Evolutionary conservation across 1,140 invertebrate species (phyloP).

Genomic region (Platyura marginata): DNA sequence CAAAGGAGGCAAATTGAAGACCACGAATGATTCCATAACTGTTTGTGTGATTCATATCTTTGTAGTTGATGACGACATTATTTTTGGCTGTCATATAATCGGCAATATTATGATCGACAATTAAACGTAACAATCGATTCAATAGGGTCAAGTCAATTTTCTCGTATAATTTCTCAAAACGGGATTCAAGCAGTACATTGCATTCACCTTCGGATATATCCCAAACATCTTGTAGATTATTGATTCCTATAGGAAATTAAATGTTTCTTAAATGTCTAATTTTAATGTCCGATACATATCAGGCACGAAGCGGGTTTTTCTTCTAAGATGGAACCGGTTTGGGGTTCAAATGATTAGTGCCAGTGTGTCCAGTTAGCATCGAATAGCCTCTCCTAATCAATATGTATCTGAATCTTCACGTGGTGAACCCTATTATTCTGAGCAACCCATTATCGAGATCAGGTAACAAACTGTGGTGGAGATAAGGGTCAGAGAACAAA

Average conservation of each 20-base stretch:
- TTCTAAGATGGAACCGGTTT: too few species aligned
- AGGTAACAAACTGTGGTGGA: too few species aligned
- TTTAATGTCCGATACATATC: too few species aligned
- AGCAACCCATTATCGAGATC: too few species aligned
- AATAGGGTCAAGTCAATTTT: conserved; percentile 98
- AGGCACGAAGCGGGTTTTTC: too few species aligned
- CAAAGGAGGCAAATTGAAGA: conserved; percentile 96
- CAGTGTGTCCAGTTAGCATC: too few species aligned
- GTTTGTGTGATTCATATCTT: conserved; percentile 99
- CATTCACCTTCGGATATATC: conserved; percentile 96
- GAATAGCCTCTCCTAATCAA: too few species aligned
- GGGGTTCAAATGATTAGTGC: too few species aligned
- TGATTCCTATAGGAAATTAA: conserved; percentile 42
- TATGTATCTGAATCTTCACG: too few species aligned
- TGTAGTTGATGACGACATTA: conserved; percentile 99
- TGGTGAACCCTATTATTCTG: too few species aligned
- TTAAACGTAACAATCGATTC: conserved; percentile 84
- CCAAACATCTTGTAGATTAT: conserved; percentile 97
- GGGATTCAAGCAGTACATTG: conserved; percentile 94
- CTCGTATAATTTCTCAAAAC: conserved; percentile 96
- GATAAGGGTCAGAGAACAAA: too few species aligned
- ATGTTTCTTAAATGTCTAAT: background rate
- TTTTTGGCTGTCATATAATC: conserved; percentile 99
- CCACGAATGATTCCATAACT: conserved; percentile 96
- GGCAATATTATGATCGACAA: conserved; percentile 99